Base-by-base conservation (phyloP, 2,888 invertebrate genomes). In the Ormyrus pomaceus region DNA sequence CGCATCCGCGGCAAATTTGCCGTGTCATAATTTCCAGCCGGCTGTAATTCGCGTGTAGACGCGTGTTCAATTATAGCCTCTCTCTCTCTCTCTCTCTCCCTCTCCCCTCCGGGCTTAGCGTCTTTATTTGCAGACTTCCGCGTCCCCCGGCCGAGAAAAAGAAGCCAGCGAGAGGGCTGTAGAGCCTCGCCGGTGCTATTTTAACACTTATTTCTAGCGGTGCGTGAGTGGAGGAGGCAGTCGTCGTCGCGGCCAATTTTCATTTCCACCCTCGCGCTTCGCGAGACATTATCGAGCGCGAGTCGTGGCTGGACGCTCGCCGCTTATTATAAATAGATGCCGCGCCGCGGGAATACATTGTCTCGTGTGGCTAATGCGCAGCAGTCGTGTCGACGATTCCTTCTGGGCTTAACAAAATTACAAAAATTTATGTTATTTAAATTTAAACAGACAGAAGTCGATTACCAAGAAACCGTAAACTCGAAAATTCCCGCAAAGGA, bases 271-370 rank as follows among this genome's bases (percentile, higher is more conserved):
- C 61, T 53, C 58, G 19, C 13, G 19, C 13, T 45, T 46, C 53
- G 34, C 19, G 56, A 48, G 34, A 10, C 34, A 50, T 65, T 74
- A 65, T 74, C 73, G 65, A 66, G 74, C 58, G 74, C 8, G n/a
- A 2, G 53, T 11, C 48, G 34, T 13, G 34, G 34, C 51, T 6
- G 48, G 46, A 34, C 34, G 34, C 34, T 34, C n/a, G 6, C 34
- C 4, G 46, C 19, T 72, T 19, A 74, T 58, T 74, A 74, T 65
- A 65, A 74, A 74, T 74, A 74, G 65, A 74, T 58, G 50, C 61
- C 13, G 48, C 45, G 46, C 53, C 62, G 13, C 50, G n/a, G n/a
- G 34, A 66, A 11, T 8, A 8, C 7, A 66, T 66, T 11, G 48
- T 70, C 48, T 53, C 8, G 34, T 34, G 34, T 4, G 34, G 34